phyloP scores from a whole-genome alignment of 2,888 invertebrate genomes.

The Sesamia inferens region DNA sequence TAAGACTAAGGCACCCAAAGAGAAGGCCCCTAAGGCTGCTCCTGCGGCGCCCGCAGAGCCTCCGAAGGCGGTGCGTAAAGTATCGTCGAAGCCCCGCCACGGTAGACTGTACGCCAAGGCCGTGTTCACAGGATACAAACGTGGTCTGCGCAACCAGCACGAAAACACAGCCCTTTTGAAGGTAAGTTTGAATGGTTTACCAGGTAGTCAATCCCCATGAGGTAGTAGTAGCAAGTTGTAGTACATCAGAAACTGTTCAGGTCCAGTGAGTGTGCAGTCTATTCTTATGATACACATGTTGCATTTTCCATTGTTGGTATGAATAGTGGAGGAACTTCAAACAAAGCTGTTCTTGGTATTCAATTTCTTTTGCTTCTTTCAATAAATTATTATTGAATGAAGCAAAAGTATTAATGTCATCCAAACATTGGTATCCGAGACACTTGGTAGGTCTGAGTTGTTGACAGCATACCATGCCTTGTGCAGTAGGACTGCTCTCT shows the following conservation, averaged over 20 bases:
- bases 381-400: background rate
- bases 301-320: constrained; percentile 4
- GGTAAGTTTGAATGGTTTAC: constrained; percentile 76
- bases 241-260: background rate
- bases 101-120: constrained; percentile 99
- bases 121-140: constrained; percentile 98
- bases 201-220: constrained; percentile 27
- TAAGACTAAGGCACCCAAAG: constrained; percentile 90
- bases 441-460: background rate
- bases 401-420: too few species aligned
- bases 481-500: background rate
- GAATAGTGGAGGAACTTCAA: background rate
- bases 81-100: constrained; percentile 91
- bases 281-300: background rate
- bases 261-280: background rate
- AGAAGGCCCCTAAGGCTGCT: constrained; percentile 89
- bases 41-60: constrained; percentile 89
- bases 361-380: background rate
- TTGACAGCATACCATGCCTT: background rate
- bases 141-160: constrained; percentile 99
- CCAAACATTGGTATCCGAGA: background rate
- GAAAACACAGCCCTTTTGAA: constrained; percentile 98
- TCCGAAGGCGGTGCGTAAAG: constrained; percentile 87
- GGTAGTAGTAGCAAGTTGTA: constrained; percentile 8
- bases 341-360: background rate